Evolutionary conservation across 2,113 vertebrate species (phyloP), one percentile per base, ranked within the genome.

Genomic region (Eulemur rufifrons): DNA sequence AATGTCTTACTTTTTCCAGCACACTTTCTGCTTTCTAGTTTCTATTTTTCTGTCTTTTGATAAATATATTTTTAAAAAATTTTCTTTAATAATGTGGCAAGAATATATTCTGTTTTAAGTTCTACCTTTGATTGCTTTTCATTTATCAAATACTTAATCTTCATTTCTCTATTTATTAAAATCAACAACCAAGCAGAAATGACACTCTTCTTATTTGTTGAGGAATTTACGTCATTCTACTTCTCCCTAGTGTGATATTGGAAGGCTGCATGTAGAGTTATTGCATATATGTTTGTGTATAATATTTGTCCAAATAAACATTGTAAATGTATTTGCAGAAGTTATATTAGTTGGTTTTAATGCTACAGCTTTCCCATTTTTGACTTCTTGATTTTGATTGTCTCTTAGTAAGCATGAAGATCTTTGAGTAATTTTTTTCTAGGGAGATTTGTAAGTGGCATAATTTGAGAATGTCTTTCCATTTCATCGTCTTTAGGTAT

Each of bases 391-490:
- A 76, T 45, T 96, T 84, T 74, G 52, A 77, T 83, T 50, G 27
- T 68, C 39, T 91, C 25, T 61, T 71, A 63, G 29, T 45, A 45
- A 87, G n/a, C 15, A n/a, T 54, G 47, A 81, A 66, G 23, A 82
- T 82, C 9, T 74, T 76, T 76, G 32, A 92, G 50, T 81, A 71
- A 27, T 66, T 29, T 74, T 86, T 87, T 93, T 74, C 56, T 89
- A 74, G 42, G 50, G 34, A 47, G 42, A 84, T 42, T n/a, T 94
- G 3, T 50, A 42, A 86, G 52, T 85, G n/a, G 20, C 11, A 45
- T 84, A 74, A 59, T 34, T 93, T 74, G 56, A 32, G 29, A 88
- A 42, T 34, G 18, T 45, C 20, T 47, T 84, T 64, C 12, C 17
- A 1, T 12, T 85, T 91, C 32, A 77, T 47, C 73, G 39, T 88